phyloP scores from a whole-genome alignment of 2,888 invertebrate genomes.

The Harpalus rubripes region DNA sequence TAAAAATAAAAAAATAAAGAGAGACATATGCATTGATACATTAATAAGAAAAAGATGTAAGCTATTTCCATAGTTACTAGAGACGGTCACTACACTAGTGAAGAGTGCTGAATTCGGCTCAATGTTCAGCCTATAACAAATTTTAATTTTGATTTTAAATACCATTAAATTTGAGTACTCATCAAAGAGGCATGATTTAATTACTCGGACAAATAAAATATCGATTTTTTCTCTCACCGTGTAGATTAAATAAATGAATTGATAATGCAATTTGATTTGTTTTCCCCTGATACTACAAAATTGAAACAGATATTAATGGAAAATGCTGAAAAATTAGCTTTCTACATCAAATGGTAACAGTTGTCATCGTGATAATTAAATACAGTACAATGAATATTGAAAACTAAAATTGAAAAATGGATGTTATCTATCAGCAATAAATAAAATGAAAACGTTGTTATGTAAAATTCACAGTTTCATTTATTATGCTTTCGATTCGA shows the following conservation, averaged over 20 bases:
- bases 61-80: too few relatives aligned
- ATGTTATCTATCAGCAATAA: conserved; percentile 8
- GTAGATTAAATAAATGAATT: conserved; percentile 6
- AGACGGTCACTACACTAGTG: too few relatives aligned
- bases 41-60: too few relatives aligned
- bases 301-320: not conserved
- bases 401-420: conserved; percentile 22
- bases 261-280: conserved; percentile 24
- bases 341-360: conserved; percentile 5
- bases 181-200: too few relatives aligned
- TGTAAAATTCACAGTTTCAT: not conserved
- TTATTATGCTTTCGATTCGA: not conserved
- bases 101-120: too few relatives aligned
- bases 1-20: too few relatives aligned
- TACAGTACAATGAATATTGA: not conserved
- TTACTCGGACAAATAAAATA: not conserved
- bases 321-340: conserved; percentile 18
- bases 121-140: too few relatives aligned
- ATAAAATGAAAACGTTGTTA: not conserved
- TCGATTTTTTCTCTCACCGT: not conserved
- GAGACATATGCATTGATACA: too few relatives aligned
- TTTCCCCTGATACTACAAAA: not conserved
- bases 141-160: too few relatives aligned
- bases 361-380: conserved; percentile 31
- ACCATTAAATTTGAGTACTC: too few relatives aligned